Conservation (phyloP, 2,888 invertebrate species). For the Epinotia bilunana region DNA sequence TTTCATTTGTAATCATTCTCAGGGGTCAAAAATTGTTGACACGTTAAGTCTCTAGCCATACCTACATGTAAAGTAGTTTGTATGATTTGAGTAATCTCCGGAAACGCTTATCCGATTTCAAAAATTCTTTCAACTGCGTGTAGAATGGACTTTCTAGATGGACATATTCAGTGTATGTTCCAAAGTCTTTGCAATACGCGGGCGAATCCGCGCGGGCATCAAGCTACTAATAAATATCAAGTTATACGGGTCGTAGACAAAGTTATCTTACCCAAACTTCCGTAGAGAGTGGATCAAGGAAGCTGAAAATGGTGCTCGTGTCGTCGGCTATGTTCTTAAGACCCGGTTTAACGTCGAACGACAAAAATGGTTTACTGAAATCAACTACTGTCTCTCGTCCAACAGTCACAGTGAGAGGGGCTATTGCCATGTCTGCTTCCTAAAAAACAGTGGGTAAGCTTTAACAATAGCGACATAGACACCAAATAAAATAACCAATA, state of each 20-base stretch:
- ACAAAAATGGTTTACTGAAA: constrained; percentile 99
- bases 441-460: constrained; percentile 69
- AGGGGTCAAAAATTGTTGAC: too few species aligned
- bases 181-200: too few species aligned
- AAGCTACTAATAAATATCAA: not conserved
- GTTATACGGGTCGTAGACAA: constrained; percentile 4
- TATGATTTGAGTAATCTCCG: too few species aligned
- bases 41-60: too few species aligned
- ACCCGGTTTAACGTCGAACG: constrained; percentile 97
- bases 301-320: constrained; percentile 96
- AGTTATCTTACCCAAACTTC: constrained; percentile 95
- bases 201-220: too few species aligned
- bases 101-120: too few species aligned
- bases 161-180: too few species aligned
- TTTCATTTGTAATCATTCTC: not conserved
- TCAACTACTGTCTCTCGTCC: constrained; percentile 97
- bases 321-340: constrained; percentile 92
- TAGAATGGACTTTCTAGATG: too few species aligned
- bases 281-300: constrained; percentile 96
- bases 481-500: too few species aligned
- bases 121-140: too few species aligned
- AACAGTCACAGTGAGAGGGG: constrained; percentile 96
- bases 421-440: constrained; percentile 98
- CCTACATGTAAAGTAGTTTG: too few species aligned
- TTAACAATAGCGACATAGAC: not conserved